Evolutionary conservation across 2,888 invertebrate genomes (phyloP).

Genomic region (Trissolcus brochymenae): DNA sequence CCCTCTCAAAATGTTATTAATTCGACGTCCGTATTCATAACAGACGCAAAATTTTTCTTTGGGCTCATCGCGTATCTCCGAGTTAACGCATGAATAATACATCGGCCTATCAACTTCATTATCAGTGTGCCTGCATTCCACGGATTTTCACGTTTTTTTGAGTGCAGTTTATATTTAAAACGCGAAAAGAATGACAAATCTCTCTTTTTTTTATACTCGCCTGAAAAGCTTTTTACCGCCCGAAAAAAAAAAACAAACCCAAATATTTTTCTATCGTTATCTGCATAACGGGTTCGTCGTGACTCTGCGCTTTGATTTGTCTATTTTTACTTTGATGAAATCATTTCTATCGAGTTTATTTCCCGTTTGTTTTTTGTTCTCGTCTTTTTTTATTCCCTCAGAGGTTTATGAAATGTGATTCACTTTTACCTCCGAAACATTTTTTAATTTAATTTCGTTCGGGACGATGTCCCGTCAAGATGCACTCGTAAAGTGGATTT

Average conservation of each 20-base stretch:
- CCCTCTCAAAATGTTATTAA: conserved; percentile 26
- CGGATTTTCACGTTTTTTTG: conserved; percentile 27
- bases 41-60: conserved; percentile 39
- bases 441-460: too few relatives aligned
- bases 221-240: neutral
- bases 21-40: conserved; percentile 40
- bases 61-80: conserved; percentile 33
- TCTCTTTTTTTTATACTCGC: neutral
- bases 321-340: neutral
- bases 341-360: neutral
- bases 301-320: too few relatives aligned
- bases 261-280: neutral
- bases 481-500: conserved; percentile 19
- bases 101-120: conserved; percentile 43
- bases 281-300: neutral
- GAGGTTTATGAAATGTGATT: too few relatives aligned
- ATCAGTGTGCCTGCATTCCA: conserved; percentile 41
- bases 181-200: conserved; percentile 24
- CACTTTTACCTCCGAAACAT: too few relatives aligned
- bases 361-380: neutral
- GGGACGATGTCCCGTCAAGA: conserved; percentile 3
- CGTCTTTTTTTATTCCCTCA: too few relatives aligned
- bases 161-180: conserved; percentile 24
- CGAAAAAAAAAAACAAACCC: neutral
- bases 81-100: conserved; percentile 45